Base-by-base conservation (phyloP, 2,888 invertebrate genomes). In the Mesodorylaimus sp. region DNA sequence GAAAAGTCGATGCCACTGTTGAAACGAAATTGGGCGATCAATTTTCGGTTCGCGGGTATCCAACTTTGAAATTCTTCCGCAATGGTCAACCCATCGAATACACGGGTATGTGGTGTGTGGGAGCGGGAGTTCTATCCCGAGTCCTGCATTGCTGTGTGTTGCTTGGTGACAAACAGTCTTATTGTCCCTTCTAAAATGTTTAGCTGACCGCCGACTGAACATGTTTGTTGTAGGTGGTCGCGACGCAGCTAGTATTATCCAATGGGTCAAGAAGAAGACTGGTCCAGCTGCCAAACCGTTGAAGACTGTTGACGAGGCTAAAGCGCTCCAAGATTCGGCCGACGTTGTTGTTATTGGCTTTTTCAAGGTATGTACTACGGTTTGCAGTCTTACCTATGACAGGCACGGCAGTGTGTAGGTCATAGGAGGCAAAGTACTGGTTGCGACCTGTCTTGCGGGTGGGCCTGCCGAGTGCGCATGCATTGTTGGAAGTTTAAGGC, bases 51-150 rank as follows among this genome's bases (percentile, higher is more conserved):
- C 76, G 82, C 58, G 95, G 93, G 50, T 97, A 95, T 69, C 97
- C 97, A 45, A 97, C 97, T 1, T 75, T 97, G 56, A 95, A 93
- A 71, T 93, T 97, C 77, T 95, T 86, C 79, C 79, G 80, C 61
- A 81, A 79, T 59, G 88, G 87, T 62, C 76, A 73, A 58, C 76
- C 82, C 52, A 72, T 80, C 54, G 91, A 95, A 59, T 97, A 93
- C 69, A 75, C 76, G 58, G 93, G 83, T 80, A 73, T 62, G 63
- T 57, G n/a, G n/a, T n/a, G n/a, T n/a, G n/a, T n/a, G n/a, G n/a
- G n/a, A n/a, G n/a, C n/a, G n/a, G n/a, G n/a, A n/a, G n/a, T n/a
- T n/a, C n/a, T n/a, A n/a, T n/a, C n/a, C n/a, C n/a, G n/a, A n/a
- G n/a, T n/a, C n/a, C n/a, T n/a, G n/a, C n/a, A n/a, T n/a, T n/a